phyloP scores from a whole-genome alignment of 37 sponge, comb jelly and placozoan species.

The Agelas oroides region DNA sequence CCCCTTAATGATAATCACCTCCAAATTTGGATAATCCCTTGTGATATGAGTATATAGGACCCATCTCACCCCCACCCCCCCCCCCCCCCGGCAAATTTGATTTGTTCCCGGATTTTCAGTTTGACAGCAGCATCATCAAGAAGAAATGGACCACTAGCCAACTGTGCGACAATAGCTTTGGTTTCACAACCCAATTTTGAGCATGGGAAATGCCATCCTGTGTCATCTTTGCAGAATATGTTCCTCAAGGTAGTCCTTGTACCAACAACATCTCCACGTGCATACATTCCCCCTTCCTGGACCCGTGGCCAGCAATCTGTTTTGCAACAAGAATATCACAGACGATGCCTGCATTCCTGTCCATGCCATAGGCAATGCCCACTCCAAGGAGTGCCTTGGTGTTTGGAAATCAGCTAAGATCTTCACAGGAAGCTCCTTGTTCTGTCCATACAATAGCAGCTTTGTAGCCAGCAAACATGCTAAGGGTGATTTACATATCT shows the following conservation, averaged over 20 bases:
- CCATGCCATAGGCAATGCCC: background rate
- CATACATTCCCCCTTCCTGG: background rate
- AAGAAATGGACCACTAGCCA: background rate
- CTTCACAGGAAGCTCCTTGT: background rate
- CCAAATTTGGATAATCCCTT: no score
- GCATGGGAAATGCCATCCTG: no score
- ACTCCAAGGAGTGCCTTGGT: background rate
- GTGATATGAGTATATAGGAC: no score
- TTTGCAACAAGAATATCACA: no score
- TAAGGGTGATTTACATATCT: no score
- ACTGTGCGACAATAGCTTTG: background rate
- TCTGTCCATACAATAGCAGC: constrained; percentile 3
- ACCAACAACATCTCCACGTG: background rate
- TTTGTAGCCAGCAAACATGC: constrained; percentile 10
- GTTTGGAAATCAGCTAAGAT: background rate
- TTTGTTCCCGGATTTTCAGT: background rate
- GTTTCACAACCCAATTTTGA: no score
- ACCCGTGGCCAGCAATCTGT: background rate
- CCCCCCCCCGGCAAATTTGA: background rate
- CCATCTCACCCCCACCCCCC: background rate
- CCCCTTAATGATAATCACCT: constrained; percentile 8
- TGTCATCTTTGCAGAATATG: background rate
- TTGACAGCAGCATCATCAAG: constrained; percentile 3
- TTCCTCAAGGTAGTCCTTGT: background rate
- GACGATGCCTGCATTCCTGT: background rate